Evolutionary conservation across 2,888 invertebrate genomes (phyloP), one percentile per base, ranked within the genome.

Genomic region (Melolontha melolontha): DNA sequence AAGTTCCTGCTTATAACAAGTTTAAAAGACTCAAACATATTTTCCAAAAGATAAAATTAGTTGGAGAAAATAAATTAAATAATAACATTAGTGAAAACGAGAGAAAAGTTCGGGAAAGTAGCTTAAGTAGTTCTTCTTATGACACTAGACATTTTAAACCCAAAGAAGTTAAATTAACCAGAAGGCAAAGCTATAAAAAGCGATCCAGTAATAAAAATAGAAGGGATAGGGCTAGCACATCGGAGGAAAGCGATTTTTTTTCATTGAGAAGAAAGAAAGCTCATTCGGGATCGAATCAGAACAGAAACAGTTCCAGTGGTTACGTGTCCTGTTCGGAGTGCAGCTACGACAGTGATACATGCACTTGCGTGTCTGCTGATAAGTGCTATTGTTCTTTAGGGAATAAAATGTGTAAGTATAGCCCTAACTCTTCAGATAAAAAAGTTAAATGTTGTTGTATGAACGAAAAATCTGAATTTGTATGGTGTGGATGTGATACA

Each of bases 311-410:
- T 47, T 87, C 86, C 65, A 87, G 86, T 71, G 88, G 89, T 7
- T 94, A 94, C 79, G 93, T 94, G 0, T 93, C 94, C 1, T 95
- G 94, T 80, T 94, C 94, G 47, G 95, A 95, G 81, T 95, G 95
- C 79, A 90, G 90, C 72, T 91, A 91, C 79, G 94, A 95, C 78
- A 94, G 93, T 1, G 94, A 94, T 75, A 91, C 93, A 11, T 94
- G 94, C 78, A 90, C 90, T 10, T 92, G 91, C 75, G 85, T 86
- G 22, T 89, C 90, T 0, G 90, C 92, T 0, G 94, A 95, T 79
- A 91, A 94, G 75, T 95, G 95, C 77, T 95, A 95, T 78, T 95
- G 95, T 78, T 93, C 94, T 1, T 78, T 93, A 67, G 90, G 89
- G 17, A 86, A 85, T 2, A 87, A 86, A 69, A 85, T 84, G 70